Conservation (phyloP, 2,888 invertebrate genomes). For the Pristionchus arcanus region DNA sequence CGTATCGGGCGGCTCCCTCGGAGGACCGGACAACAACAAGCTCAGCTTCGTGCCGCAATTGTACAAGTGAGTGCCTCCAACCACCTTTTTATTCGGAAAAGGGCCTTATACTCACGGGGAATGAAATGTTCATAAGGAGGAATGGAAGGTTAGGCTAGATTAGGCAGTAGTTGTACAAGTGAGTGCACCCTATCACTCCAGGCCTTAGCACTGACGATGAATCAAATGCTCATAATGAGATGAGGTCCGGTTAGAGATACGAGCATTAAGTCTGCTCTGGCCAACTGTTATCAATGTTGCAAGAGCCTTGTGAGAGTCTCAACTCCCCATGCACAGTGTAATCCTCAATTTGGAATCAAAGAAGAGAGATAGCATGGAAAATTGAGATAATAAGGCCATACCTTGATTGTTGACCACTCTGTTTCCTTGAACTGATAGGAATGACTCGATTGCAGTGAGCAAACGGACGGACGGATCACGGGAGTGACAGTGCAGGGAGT, state of each 20-base stretch:
- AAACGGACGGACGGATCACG: slow-evolving; percentile 90
- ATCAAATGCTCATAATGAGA: too few relatives aligned
- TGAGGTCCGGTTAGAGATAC: too few relatives aligned
- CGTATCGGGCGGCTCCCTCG: slow-evolving; percentile 37
- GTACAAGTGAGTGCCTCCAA: slow-evolving; percentile 87
- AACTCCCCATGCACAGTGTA: background rate
- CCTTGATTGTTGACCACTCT: too few relatives aligned
- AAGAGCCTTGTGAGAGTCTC: background rate
- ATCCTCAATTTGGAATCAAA: background rate
- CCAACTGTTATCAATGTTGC: too few relatives aligned
- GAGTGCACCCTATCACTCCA: slow-evolving; percentile 79
- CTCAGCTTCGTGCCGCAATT: slow-evolving; percentile 88
- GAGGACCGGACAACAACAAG: slow-evolving; percentile 23
- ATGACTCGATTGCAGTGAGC: slow-evolving; percentile 66
- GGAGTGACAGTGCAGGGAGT: slow-evolving; percentile 91
- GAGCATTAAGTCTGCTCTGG: too few relatives aligned
- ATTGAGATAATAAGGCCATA: too few relatives aligned
- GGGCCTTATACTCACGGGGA: too few relatives aligned
- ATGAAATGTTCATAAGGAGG: too few relatives aligned
- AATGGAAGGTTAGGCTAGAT: too few relatives aligned
- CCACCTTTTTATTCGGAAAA: too few relatives aligned
- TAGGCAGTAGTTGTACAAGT: slow-evolving; percentile 94
- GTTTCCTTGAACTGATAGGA: background rate
- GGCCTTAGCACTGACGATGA: too few relatives aligned
- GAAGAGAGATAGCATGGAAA: background rate